Conservation (phyloP, 2,888 invertebrate genomes). For the Ariolimax columbianus region DNA sequence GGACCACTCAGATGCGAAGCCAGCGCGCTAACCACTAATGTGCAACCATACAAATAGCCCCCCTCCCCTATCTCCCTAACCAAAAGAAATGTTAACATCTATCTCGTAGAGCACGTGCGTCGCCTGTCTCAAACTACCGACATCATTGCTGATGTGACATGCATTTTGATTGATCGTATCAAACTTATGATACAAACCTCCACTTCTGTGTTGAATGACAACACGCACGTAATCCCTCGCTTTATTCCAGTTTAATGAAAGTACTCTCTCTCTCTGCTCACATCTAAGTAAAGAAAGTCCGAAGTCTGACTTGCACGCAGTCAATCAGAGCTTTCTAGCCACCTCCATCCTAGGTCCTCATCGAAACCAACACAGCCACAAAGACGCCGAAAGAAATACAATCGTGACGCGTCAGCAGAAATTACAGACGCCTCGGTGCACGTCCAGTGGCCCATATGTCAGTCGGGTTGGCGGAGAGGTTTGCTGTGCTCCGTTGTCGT, state of each 20-base stretch:
- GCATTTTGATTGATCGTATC: too few species aligned
- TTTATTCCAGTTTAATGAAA: not conserved
- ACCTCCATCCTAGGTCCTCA: not conserved
- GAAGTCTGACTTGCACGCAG: not conserved
- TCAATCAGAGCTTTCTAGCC: not conserved
- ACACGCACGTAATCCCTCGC: not conserved
- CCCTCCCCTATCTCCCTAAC: too few species aligned
- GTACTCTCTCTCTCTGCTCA: not conserved
- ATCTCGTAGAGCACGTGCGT: too few species aligned
- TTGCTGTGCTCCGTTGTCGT: not conserved
- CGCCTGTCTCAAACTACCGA: too few species aligned
- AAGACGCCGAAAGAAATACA: not conserved
- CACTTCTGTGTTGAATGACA: not conserved
- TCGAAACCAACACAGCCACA: not conserved
- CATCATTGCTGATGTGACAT: too few species aligned
- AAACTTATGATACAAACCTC: too few species aligned
- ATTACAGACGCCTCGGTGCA: not conserved
- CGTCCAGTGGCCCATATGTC: not conserved
- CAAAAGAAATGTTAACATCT: too few species aligned
- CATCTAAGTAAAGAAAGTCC: not conserved
- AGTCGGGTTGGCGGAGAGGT: not conserved
- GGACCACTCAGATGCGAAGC: too few species aligned
- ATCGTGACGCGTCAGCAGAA: not conserved
- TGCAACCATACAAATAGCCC: too few species aligned
- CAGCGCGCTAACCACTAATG: too few species aligned